Conservation (phyloP, 1,140 invertebrate genomes). For the Cydia amplana region DNA sequence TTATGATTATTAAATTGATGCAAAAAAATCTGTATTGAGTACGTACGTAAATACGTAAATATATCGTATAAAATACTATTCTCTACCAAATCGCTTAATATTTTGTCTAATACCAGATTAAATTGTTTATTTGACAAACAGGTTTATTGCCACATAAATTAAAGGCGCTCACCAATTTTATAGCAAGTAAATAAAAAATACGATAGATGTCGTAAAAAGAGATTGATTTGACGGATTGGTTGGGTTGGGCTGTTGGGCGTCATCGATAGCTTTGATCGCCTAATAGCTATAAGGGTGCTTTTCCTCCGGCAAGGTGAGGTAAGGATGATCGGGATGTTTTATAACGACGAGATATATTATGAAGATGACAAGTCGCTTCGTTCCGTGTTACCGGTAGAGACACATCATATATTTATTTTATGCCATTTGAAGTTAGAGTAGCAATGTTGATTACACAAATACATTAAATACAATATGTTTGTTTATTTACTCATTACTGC, state of each 20-base stretch:
- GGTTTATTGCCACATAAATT: constrained; percentile 26
- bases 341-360: too few species aligned
- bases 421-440: too few species aligned
- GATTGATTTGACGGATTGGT: constrained; percentile 18
- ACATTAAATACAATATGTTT: too few species aligned
- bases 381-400: too few species aligned
- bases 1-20: too few species aligned
- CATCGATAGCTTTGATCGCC: background rate
- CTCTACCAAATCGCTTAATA: background rate
- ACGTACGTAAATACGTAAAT: too few species aligned
- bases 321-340: background rate
- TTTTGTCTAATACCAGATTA: constrained; percentile 7
- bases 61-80: too few species aligned
- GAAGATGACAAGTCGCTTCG: too few species aligned
- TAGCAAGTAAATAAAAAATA: constrained; percentile 21
- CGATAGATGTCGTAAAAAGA: constrained; percentile 23
- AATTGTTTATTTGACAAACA: background rate
- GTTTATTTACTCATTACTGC: too few species aligned
- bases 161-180: constrained; percentile 1
- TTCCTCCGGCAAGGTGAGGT: background rate
- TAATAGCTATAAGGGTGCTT: background rate
- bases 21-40: too few species aligned
- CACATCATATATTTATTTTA: too few species aligned
- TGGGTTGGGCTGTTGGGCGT: constrained; percentile 8
- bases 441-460: too few species aligned